Evolutionary conservation across 1,140 invertebrate species (phyloP).

Genomic region (Parasteatoda tepidariorum): DNA sequence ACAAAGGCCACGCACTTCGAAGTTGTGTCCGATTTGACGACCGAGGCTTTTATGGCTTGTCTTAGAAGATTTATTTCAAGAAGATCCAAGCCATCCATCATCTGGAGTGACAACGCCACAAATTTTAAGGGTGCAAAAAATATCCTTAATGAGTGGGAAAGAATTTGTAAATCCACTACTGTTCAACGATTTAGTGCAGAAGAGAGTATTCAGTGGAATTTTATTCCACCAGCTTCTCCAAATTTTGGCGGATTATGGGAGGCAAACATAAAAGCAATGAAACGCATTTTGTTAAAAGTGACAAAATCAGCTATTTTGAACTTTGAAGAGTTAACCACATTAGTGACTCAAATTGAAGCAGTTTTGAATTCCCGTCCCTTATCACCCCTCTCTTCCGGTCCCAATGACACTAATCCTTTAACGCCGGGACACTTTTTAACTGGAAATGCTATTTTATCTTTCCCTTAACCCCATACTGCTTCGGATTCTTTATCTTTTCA

Average conservation of each 20-base stretch:
- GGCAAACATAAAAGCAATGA: not conserved
- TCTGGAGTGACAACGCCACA: constrained; percentile 5
- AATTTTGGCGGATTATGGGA: constrained; percentile 38
- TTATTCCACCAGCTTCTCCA: constrained; percentile 11
- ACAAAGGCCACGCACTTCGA: constrained; percentile 70
- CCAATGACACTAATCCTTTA: not conserved
- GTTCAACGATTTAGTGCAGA: not conserved
- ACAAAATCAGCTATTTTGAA: not conserved
- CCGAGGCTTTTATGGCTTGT: constrained; percentile 67
- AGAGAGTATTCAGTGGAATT: not conserved
- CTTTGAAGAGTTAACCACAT: not conserved
- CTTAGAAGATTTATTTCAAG: constrained; percentile 68
- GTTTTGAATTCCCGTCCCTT: not conserved
- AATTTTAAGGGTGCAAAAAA: constrained; percentile 37
- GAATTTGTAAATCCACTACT: not conserved
- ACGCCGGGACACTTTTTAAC: constrained; percentile 1
- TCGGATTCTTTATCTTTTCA: not conserved
- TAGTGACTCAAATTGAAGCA: not conserved
- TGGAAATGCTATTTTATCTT: not conserved
- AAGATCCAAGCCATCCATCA: constrained; percentile 59
- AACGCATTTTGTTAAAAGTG: not conserved
- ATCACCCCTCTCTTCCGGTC: not conserved
- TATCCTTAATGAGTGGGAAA: not conserved
- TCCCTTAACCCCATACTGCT: not conserved
- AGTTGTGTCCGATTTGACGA: constrained; percentile 66